These are phyloP conservation scores for Tragelaphus imberbis DNA, from an alignment of 2,113 vertebrate species.

Conservation along the genomic window DNA sequence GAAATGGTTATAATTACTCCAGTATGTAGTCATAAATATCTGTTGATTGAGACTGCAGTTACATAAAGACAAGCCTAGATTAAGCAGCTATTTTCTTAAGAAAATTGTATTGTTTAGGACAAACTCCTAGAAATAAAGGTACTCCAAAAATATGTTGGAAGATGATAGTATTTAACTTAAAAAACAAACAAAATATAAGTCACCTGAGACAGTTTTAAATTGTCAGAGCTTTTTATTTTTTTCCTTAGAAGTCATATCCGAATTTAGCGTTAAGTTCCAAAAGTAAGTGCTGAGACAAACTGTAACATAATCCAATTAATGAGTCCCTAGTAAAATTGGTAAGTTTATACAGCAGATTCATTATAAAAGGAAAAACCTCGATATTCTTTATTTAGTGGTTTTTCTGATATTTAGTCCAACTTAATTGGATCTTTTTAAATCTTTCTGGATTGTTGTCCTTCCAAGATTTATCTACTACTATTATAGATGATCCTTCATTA, in stretches of 20 bases:
- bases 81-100: neutral
- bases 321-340: neutral
- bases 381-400: neutral
- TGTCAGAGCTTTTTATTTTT: neutral
- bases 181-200: neutral
- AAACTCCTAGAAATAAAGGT: neutral
- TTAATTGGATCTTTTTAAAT: neutral
- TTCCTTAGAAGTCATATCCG: neutral
- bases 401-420: neutral
- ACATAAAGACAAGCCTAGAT: neutral
- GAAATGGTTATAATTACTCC: neutral
- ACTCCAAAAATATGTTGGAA: neutral
- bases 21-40: neutral
- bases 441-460: neutral
- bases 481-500: neutral
- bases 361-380: neutral
- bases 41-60: neutral
- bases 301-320: constrained; percentile 1
- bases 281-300: neutral
- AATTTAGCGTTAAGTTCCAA: neutral
- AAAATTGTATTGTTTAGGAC: neutral
- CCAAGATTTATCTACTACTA: neutral
- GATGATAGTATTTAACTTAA: neutral
- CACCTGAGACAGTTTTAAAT: neutral
- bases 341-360: constrained; percentile 2